Evolutionary conservation across 35 echinoderm and acorn worm genomes (phyloP).

Genomic region (Ophiothrix spiculata): DNA sequence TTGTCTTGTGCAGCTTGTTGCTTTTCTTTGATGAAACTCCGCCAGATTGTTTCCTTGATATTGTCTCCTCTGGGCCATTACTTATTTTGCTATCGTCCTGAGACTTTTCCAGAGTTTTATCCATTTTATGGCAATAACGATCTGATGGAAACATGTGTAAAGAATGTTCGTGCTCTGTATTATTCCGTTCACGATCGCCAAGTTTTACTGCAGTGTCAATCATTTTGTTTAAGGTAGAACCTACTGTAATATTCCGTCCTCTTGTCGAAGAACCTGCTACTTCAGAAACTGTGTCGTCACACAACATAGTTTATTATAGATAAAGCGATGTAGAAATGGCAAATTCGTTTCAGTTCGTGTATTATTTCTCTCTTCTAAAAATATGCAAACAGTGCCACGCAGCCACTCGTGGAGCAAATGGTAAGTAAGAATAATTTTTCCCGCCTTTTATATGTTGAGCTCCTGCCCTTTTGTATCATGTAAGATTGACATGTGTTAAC

Average conservation of each 20-base stretch:
- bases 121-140: no score
- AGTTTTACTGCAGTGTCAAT: conserved; percentile 26
- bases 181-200: background rate
- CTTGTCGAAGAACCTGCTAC: background rate
- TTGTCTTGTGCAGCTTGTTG: background rate
- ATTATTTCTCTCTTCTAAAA: background rate
- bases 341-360: no score
- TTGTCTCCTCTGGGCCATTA: background rate
- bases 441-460: conserved; percentile 10
- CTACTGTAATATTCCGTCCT: conserved; percentile 1
- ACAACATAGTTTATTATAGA: background rate
- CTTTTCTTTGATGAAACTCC: conserved; percentile 9
- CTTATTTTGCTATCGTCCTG: background rate
- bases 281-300: background rate
- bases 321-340: no score
- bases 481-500: background rate
- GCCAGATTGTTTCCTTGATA: background rate
- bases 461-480: no score
- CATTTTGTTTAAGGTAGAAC: conserved; percentile 24
- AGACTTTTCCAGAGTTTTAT: background rate
- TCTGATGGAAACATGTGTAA: background rate
- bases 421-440: background rate
- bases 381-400: background rate
- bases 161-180: background rate
- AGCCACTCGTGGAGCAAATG: background rate